Conservation (phyloP, 2,797 vertebrate species). For the Etheostoma nigrum region DNA sequence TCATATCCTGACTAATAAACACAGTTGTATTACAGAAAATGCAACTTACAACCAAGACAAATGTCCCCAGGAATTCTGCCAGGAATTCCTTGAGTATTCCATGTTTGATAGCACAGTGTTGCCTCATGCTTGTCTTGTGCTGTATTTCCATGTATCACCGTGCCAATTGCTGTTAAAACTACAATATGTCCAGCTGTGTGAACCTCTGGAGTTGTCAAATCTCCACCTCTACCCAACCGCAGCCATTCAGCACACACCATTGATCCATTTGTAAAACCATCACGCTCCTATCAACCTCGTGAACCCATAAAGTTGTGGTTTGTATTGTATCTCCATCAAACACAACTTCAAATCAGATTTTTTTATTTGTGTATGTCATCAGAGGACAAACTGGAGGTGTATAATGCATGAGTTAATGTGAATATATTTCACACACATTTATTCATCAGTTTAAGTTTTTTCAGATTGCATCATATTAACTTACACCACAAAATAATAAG, state of each 20-base stretch:
- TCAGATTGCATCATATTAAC: conserved; percentile 24
- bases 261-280: conserved; percentile 61
- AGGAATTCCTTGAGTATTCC: conserved; percentile 91
- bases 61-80: conserved; percentile 95
- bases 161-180: conserved; percentile 51
- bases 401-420: conserved; percentile 5
- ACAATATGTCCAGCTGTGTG: conserved; percentile 40
- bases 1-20: not conserved
- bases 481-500: conserved; percentile 51
- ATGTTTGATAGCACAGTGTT: conserved; percentile 90
- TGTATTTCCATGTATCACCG: conserved; percentile 68
- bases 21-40: not conserved
- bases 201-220: conserved; percentile 57
- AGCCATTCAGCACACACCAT: conserved; percentile 76
- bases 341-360: not conserved
- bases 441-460: conserved; percentile 30
- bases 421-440: conserved; percentile 29
- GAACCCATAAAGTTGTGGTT: conserved; percentile 14
- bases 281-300: conserved; percentile 2
- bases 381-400: not conserved
- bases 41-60: conserved; percentile 94
- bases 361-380: not conserved
- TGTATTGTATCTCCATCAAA: not conserved
- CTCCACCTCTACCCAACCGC: conserved; percentile 58
- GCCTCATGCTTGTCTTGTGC: conserved; percentile 85